Conservation (phyloP, 2,113 vertebrate genomes). For the Antechinus flavipes region DNA sequence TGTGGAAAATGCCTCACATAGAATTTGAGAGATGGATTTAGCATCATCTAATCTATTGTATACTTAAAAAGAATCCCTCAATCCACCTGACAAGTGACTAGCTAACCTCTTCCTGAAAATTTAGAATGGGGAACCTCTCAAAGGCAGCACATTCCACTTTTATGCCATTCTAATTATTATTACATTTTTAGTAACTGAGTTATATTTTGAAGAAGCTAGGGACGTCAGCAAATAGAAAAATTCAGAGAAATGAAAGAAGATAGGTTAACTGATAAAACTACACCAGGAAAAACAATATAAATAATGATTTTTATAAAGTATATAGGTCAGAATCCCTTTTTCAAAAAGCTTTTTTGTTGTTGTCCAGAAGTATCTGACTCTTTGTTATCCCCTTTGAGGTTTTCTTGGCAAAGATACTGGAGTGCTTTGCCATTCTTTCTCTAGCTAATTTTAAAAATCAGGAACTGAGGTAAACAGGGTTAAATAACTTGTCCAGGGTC, state of each 20-base stretch:
- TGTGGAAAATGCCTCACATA: not conserved
- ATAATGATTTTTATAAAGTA: not conserved
- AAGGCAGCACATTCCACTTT: not conserved
- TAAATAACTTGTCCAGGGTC: not conserved
- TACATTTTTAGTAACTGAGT: not conserved
- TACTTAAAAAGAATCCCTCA: not conserved
- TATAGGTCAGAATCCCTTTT: not conserved
- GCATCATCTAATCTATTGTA: not conserved
- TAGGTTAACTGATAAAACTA: not conserved
- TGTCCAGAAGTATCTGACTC: not conserved
- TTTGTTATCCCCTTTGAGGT: not conserved
- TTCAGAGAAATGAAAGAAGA: not conserved
- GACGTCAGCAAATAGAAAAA: not conserved
- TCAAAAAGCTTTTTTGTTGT: not conserved
- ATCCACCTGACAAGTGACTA: not conserved
- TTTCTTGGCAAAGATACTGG: not conserved
- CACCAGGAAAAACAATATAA: not conserved
- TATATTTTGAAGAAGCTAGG: not conserved
- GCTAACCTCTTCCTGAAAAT: not conserved
- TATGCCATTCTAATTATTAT: not conserved
- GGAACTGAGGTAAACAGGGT: not conserved
- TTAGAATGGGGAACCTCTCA: not conserved
- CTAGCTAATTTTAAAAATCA: not conserved
- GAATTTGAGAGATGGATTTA: not conserved
- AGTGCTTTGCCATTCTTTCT: not conserved